These are phyloP conservation scores for Lamprologus callipterus DNA, from an alignment of 2,113 vertebrate genomes.

Conservation along the genomic window DNA sequence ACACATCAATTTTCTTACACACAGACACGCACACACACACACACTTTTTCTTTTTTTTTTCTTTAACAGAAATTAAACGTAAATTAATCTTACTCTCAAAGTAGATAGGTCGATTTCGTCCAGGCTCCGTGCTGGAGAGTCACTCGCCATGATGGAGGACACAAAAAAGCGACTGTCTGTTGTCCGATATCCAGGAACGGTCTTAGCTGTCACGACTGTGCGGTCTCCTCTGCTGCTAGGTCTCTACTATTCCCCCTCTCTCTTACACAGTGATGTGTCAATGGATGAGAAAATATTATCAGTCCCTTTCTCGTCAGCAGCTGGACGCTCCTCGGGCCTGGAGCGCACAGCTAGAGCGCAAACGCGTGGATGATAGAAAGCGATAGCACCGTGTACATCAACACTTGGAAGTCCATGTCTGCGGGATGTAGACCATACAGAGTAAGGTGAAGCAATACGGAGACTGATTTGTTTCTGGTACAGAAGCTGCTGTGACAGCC, in stretches of 20 bases:
- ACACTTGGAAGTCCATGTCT: conserved; percentile 34
- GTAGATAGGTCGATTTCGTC: conserved; percentile 90
- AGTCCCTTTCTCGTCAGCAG: background rate
- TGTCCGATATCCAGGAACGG: conserved; percentile 28
- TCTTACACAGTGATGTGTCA: background rate
- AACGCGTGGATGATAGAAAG: background rate
- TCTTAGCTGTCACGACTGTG: conserved; percentile 31
- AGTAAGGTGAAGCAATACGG: background rate
- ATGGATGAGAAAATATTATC: background rate
- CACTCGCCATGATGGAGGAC: conserved; percentile 84
- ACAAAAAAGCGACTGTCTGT: conserved; percentile 19
- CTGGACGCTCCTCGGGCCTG: background rate
- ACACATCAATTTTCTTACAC: background rate
- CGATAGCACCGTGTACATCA: background rate
- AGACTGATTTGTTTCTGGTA: background rate
- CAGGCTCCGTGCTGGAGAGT: conserved; percentile 88
- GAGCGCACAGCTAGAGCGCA: conserved; percentile 28
- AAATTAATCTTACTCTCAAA: conserved; percentile 76
- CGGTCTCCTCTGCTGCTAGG: background rate
- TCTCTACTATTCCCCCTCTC: background rate
- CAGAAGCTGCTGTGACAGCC: conserved; percentile 36
- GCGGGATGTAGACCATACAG: background rate
- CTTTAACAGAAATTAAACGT: background rate
- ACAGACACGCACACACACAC: background rate
- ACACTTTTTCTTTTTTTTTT: background rate